Conservation (phyloP, 2,113 vertebrate species). For the Chaetorhynchus papuensis region DNA sequence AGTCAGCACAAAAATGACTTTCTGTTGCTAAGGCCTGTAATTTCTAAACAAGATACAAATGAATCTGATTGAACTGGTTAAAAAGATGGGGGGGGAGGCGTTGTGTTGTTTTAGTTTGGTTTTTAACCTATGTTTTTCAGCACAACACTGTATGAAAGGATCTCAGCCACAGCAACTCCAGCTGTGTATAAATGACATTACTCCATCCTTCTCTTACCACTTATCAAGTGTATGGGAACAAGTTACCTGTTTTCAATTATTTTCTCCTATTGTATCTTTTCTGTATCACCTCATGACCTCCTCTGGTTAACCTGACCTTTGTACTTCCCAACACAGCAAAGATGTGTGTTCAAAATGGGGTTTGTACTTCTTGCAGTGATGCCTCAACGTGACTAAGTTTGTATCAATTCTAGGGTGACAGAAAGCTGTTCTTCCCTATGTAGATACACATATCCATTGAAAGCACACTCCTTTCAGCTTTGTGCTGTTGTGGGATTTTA, state of each 20-base stretch:
- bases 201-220: not conserved
- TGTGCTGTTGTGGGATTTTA: not conserved
- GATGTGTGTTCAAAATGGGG: not conserved
- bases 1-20: not conserved
- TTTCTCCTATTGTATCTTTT: not conserved
- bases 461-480: not conserved
- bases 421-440: not conserved
- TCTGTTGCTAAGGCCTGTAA: not conserved
- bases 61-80: not conserved
- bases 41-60: not conserved
- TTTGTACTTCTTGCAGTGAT: not conserved
- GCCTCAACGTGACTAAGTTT: not conserved
- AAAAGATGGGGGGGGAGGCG: not conserved
- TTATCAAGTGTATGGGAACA: not conserved
- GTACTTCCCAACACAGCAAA: not conserved
- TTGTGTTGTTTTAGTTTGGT: not conserved
- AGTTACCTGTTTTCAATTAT: not conserved
- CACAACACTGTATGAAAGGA: not conserved
- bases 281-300: not conserved
- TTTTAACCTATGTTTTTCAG: not conserved
- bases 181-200: not conserved
- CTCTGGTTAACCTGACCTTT: not conserved
- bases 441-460: not conserved
- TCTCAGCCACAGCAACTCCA: not conserved
- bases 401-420: not conserved